These are phyloP conservation scores for Sebastes melanostomus DNA, from an alignment of 2,797 vertebrate species.

Conservation along the genomic window DNA sequence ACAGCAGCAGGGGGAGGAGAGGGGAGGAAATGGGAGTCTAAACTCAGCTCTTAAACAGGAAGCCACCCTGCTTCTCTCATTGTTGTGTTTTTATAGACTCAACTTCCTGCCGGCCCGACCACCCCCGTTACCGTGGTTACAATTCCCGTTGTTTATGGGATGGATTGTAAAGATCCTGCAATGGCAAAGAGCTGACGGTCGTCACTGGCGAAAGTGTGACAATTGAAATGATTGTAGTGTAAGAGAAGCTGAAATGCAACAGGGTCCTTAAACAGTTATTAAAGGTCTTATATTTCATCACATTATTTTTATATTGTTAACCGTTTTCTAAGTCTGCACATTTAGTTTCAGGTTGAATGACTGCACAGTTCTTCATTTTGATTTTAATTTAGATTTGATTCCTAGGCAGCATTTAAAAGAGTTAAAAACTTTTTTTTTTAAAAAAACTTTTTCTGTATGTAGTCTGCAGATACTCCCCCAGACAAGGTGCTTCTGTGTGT, in stretches of 20 bases:
- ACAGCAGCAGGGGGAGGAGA: slow-evolving; percentile 36
- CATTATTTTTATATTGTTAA: neutral
- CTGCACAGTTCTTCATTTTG: neutral
- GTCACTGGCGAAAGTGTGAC: slow-evolving; percentile 8
- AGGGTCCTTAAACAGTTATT: neutral
- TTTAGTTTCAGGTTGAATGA: neutral
- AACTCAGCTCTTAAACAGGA: slow-evolving; percentile 83
- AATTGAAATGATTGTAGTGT: neutral
- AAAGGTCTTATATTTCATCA: neutral
- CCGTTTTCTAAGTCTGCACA: neutral
- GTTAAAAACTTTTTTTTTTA: neutral
- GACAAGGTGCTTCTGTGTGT: neutral
- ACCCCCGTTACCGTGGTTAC: slow-evolving; percentile 70
- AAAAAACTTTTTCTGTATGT: neutral
- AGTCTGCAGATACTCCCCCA: neutral
- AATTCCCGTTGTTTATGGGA: slow-evolving; percentile 69
- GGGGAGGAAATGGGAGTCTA: slow-evolving; percentile 77
- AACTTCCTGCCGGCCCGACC: slow-evolving; percentile 70
- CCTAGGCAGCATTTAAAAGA: neutral
- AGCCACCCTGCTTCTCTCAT: slow-evolving; percentile 77
- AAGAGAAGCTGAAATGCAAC: neutral
- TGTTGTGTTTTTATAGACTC: slow-evolving; percentile 82
- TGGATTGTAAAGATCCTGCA: slow-evolving; percentile 41
- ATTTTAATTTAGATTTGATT: neutral
- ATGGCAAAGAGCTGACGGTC: neutral